phyloP scores from a whole-genome alignment of 2,113 vertebrate genomes.

The Heterochromis multidens region DNA sequence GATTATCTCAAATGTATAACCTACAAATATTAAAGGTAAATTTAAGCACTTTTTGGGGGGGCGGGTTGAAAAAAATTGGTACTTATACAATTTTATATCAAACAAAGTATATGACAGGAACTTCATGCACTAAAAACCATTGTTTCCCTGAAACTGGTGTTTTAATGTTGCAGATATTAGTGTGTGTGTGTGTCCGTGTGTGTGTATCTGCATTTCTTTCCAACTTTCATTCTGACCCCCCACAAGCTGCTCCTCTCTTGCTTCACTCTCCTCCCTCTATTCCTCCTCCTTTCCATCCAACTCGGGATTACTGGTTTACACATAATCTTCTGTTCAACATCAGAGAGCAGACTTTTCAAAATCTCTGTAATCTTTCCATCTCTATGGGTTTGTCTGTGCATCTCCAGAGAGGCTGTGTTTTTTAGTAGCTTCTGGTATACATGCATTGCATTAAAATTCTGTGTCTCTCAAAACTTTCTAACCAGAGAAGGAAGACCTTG shows the following conservation, averaged over 20 bases:
- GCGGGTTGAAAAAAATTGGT: not conserved
- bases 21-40: conserved; percentile 9
- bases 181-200: not conserved
- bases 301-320: conserved; percentile 73
- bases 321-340: conserved; percentile 77
- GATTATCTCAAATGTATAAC: conserved; percentile 46
- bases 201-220: conserved; percentile 23
- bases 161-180: not conserved
- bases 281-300: conserved; percentile 67
- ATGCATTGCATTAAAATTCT: not conserved
- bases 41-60: no score
- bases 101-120: not conserved
- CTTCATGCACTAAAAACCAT: not conserved
- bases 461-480: not conserved
- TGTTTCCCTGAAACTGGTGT: not conserved
- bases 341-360: conserved; percentile 73
- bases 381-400: conserved; percentile 40
- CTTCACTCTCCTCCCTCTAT: conserved; percentile 48
- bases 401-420: conserved; percentile 9
- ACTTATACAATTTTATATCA: not conserved
- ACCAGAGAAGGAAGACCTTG: not conserved
- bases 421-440: not conserved
- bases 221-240: conserved; percentile 31
- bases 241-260: not conserved
- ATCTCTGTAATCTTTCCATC: conserved; percentile 68